Evolutionary conservation across 2,797 vertebrate species (phyloP), one percentile per base, ranked within the genome.

Genomic region (Varecia variegata): DNA sequence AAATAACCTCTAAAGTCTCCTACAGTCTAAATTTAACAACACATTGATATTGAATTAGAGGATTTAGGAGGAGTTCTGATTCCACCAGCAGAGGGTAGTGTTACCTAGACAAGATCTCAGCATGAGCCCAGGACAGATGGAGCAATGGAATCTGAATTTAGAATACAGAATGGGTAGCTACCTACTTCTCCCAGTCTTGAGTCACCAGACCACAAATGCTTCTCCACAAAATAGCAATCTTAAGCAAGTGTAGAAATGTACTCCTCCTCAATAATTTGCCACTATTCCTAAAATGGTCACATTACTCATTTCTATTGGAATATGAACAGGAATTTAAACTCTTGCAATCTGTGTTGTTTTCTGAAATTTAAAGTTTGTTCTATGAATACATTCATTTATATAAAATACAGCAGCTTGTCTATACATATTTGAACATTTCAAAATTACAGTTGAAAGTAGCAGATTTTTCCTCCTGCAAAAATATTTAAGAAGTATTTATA

Each of bases 401-500:
- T 97, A 98, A 98, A 98, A 97, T 97, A 98, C 86, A 97, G 97
- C 97, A 98, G 97, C 97, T 97, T 98, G 97, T 97, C 97, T 98
- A 98, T 98, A 98, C 97, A 98, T 98, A 97, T 98, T 97, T 97
- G 96, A 98, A 96, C 87, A 96, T 97, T 97, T 97, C 95, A 96
- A 97, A 98, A 96, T 97, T 98, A 93, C 97, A 98, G 97, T 97
- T 97, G 97, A 97, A 97, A 98, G 97, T 96, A 95, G 94, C 96
- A 94, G 97, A 93, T 97, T 96, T 96, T 96, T 93, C 91, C 60
- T 97, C 70, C 38, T 81, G 92, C 94, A 97, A 97, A 97, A 97
- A 97, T 97, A 97, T 97, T 98, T 94, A 97, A 97, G 96, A 93
- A 88, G 94, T 58, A 97, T 97, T 97, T 97, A 97, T 96, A 92